Conservation (phyloP, 1,140 invertebrate species). For the Brachionus sp. region DNA sequence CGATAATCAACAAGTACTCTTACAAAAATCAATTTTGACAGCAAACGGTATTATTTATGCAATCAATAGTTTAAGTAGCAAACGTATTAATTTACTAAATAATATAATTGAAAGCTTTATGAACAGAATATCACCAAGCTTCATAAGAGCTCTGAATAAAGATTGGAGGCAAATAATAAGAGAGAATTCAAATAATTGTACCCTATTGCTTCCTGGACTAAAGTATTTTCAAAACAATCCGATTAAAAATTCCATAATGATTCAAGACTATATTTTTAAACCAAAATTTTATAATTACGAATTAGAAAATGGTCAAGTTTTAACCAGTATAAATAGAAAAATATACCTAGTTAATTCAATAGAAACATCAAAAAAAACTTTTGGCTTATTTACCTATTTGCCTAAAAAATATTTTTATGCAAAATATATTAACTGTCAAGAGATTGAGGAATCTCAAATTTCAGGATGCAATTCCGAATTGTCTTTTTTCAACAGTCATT, state of each 20-base stretch:
- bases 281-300: background rate
- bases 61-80: background rate
- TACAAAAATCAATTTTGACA: background rate
- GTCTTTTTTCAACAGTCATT: background rate
- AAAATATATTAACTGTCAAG: slow-evolving; percentile 2
- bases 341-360: background rate
- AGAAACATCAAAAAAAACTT: background rate
- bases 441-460: background rate
- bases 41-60: background rate
- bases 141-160: background rate
- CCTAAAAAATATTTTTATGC: background rate
- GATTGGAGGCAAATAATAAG: background rate
- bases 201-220: background rate
- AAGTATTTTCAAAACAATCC: background rate
- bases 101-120: background rate
- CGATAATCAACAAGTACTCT: background rate
- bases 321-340: background rate
- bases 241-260: background rate
- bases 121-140: background rate
- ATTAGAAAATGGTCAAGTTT: background rate
- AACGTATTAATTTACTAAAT: background rate
- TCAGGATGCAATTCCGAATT: slow-evolving; percentile 1
- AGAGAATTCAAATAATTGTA: background rate
- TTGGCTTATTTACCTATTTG: background rate
- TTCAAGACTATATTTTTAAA: background rate